Evolutionary conservation across 2,797 vertebrate species (phyloP).

Genomic region (Pipistrellus kuhlii): DNA sequence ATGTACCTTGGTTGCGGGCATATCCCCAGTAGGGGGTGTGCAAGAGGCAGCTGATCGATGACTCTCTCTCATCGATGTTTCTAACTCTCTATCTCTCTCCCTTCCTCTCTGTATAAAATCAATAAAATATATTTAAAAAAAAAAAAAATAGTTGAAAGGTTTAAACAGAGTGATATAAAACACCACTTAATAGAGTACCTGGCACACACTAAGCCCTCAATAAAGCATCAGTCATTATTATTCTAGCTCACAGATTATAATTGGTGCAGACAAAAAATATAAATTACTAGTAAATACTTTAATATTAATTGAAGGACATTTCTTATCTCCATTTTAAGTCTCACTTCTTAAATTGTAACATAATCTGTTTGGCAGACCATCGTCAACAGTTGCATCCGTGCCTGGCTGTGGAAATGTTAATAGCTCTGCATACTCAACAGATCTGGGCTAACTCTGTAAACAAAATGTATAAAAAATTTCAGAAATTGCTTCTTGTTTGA

Average conservation of each 20-base stretch:
- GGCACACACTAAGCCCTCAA: background rate
- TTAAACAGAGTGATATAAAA: conserved; percentile 11
- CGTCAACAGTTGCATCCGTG: background rate
- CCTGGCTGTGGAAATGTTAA: conserved; percentile 65
- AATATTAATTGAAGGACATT: background rate
- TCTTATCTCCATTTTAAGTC: conserved; percentile 42
- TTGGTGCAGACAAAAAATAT: conserved; percentile 33
- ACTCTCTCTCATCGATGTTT: too few relatives aligned
- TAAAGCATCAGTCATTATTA: background rate
- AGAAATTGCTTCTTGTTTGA: conserved; percentile 80
- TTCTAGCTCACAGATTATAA: background rate
- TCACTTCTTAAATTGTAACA: conserved; percentile 29
- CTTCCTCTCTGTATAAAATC: too few relatives aligned
- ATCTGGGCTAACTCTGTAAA: conserved; percentile 60
- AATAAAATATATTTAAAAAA: too few relatives aligned
- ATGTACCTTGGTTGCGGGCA: too few relatives aligned
- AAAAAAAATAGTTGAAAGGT: background rate
- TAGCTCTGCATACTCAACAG: conserved; percentile 67
- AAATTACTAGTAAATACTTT: background rate
- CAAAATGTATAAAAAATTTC: conserved; percentile 75
- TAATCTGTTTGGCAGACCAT: conserved; percentile 32
- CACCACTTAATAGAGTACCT: background rate
- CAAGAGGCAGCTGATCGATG: too few relatives aligned
- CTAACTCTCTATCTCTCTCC: too few relatives aligned
- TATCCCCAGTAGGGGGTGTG: too few relatives aligned